phyloP scores from a whole-genome alignment of 2,888 invertebrate genomes.

The Isoperla grammatica region DNA sequence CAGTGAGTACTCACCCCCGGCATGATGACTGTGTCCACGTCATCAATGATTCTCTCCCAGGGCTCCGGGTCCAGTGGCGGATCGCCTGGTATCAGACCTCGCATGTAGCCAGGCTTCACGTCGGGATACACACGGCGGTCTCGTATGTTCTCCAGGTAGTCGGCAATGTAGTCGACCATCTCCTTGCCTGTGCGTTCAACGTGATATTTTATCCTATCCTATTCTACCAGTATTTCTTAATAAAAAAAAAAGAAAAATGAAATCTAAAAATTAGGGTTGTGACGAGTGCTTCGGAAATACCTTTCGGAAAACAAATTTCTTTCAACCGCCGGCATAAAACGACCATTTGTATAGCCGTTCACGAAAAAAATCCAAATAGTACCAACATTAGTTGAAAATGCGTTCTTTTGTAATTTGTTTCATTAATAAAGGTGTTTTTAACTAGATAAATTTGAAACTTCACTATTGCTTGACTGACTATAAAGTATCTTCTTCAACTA shows the following conservation, averaged over 20 bases:
- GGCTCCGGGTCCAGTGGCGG: slow-evolving; percentile 84
- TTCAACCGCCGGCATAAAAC: too few species aligned
- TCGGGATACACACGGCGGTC: slow-evolving; percentile 87
- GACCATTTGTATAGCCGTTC: too few species aligned
- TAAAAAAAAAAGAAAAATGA: slow-evolving; percentile 12
- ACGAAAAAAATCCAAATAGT: too few species aligned
- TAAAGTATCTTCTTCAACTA: too few species aligned
- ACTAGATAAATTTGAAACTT: too few species aligned
- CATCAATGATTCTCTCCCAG: slow-evolving; percentile 88
- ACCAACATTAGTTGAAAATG: too few species aligned
- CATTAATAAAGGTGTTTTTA: too few species aligned
- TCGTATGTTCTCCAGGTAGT: slow-evolving; percentile 89
- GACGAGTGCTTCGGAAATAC: neutral
- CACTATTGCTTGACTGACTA: too few species aligned
- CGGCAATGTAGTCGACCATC: slow-evolving; percentile 97
- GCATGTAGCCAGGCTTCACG: slow-evolving; percentile 91
- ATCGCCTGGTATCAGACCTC: slow-evolving; percentile 73
- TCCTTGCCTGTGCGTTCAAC: slow-evolving; percentile 95
- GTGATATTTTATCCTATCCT: too few species aligned
- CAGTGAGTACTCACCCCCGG: slow-evolving; percentile 71
- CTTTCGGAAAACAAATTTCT: too few species aligned
- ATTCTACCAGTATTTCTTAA: too few species aligned
- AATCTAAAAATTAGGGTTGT: neutral
- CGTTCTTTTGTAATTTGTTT: too few species aligned
- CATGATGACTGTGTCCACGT: slow-evolving; percentile 92